Percentiles rank a stretch among this genome's conserved stretches.
phyloP scores from a whole-genome alignment of 2,797 vertebrate genomes.

The Bryconaethiops microstoma region DNA sequence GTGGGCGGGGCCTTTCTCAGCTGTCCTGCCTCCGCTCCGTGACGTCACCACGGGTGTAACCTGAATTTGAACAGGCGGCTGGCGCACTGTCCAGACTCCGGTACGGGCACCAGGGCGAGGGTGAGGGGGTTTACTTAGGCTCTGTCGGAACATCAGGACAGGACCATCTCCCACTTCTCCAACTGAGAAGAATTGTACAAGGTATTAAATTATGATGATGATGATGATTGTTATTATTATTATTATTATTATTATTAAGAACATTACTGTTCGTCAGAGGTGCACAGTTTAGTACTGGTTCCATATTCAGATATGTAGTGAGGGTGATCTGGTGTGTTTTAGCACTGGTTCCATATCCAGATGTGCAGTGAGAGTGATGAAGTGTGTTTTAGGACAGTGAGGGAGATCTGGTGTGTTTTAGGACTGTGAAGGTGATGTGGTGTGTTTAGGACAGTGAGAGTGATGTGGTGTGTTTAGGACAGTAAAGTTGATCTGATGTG shows the following conservation, averaged over 20 bases:
- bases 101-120: slow-evolving; percentile 61
- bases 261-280: no score
- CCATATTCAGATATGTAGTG: no score
- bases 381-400: no score
- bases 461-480: no score
- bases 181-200: slow-evolving; percentile 4
- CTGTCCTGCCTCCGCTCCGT: slow-evolving; percentile 83
- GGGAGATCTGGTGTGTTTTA: no score
- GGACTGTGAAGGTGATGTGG: no score
- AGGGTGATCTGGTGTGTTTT: no score
- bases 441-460: no score
- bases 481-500: no score
- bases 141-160: slow-evolving; percentile 27
- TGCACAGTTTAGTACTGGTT: no score
- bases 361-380: no score
- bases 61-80: slow-evolving; percentile 88
- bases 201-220: slow-evolving; percentile 8
- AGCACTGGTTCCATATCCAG: no score
- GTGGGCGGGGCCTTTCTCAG: slow-evolving; percentile 51
- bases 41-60: slow-evolving; percentile 84
- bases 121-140: slow-evolving; percentile 60
- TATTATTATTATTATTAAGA: neutral
- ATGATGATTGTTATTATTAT: slow-evolving; percentile 4
- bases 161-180: neutral
- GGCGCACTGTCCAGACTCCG: slow-evolving; percentile 65